phyloP scores from a whole-genome alignment of 1,140 invertebrate species.

The Andricus grossulariae region DNA sequence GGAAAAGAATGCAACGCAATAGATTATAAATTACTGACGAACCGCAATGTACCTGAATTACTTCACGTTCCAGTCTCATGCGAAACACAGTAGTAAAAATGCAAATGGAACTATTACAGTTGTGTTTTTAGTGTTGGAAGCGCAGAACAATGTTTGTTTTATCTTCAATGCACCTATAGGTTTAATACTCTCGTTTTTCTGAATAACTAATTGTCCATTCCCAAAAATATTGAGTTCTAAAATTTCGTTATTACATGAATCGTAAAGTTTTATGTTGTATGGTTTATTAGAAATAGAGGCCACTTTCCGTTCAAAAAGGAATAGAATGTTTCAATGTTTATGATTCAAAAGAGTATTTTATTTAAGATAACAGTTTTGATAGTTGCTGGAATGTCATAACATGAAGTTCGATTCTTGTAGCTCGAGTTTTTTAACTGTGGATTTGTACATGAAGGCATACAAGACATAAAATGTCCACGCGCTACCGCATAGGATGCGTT shows the following conservation, averaged over 20 bases:
- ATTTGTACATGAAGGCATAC: not conserved
- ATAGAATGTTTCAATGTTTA: no score
- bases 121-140: constrained; percentile 6
- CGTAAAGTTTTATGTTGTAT: no score
- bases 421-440: not conserved
- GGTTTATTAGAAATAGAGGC: no score
- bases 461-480: constrained; percentile 4
- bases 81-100: not conserved
- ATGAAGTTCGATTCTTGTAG: not conserved
- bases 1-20: not conserved
- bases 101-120: constrained; percentile 17
- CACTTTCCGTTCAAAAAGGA: no score
- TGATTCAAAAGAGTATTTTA: no score
- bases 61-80: not conserved
- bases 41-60: constrained; percentile 3
- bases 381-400: not conserved
- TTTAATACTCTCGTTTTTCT: not conserved
- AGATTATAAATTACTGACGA: not conserved
- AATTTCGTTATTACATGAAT: not conserved
- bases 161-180: not conserved
- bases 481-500: constrained; percentile 14
- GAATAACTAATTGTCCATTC: not conserved
- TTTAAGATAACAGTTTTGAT: not conserved
- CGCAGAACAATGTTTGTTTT: not conserved
- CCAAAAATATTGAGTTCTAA: not conserved